Base-by-base conservation (phyloP, 2,888 invertebrate species). In the Rhingia campestris region DNA sequence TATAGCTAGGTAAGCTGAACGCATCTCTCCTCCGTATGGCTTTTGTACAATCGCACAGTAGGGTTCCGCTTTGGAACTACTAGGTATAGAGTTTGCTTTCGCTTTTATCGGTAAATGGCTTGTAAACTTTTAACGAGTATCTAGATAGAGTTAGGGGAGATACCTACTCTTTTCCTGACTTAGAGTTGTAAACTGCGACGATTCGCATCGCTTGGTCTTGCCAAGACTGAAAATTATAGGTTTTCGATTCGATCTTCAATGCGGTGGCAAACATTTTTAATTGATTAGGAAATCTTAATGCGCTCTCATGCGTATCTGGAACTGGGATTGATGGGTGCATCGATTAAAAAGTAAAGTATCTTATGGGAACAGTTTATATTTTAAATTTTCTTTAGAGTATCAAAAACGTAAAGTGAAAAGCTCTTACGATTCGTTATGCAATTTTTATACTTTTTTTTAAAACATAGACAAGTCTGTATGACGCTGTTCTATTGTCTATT, bases 61-160 rank as follows among this genome's bases (percentile, higher is more conserved):
- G 51, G 37, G 54, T 47, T 64, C 64, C 32, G 56, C 54, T 41
- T 45, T 45, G 30, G 33, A 56, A 51, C 14, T 10, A 22, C 7
- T n/a, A 54, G 10, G 9, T 43, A 12, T n/a, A 12, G 43, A 45
- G 35, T 30, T 67, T 33, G 61, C 41, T 72, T 67, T 72, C 54
- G 45, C 70, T 81, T 76, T 81, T 76, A 70, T 70, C 12, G 45
- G 39, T 59, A 49, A 56, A 61, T 61, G 51, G 59, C 14, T 80
- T 69, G 43, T 61, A 56, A 67, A 51, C 30, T 67, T 45, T 70
- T 51, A 58, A 69, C 56, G 39, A 9, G 14, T 47, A 53, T 35
- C 37, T 35, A 54, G 35, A 56, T 47, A n/a, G 7, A 32, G 39
- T 51, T 9, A 54, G 12, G 37, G 14, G 4, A n/a, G 51, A 2